Evolutionary conservation across 2,888 invertebrate genomes (phyloP).

Genomic region (Epistrophella euchroma): DNA sequence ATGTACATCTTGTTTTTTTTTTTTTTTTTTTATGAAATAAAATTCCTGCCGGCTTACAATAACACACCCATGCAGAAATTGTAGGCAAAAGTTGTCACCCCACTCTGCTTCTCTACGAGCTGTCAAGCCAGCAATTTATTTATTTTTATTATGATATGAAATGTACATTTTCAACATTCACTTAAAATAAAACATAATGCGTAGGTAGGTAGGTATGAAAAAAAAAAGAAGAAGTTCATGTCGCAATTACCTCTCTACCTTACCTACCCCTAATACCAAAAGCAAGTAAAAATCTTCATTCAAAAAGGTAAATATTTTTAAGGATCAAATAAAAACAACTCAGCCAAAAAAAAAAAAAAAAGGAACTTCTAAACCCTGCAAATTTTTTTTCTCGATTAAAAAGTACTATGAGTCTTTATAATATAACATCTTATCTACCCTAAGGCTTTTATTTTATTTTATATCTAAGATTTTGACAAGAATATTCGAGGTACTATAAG

Average conservation of each 20-base stretch:
- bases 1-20: too few relatives aligned
- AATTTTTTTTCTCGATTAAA: background rate
- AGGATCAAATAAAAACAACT: conserved; percentile 2
- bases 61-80: too few relatives aligned
- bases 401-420: background rate
- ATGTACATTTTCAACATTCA: conserved; percentile 1
- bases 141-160: background rate
- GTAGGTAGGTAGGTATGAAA: background rate
- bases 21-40: too few relatives aligned
- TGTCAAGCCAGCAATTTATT: too few relatives aligned
- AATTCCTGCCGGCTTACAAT: too few relatives aligned
- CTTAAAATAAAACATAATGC: too few relatives aligned
- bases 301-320: background rate
- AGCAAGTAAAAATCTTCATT: background rate
- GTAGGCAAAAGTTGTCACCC: too few relatives aligned
- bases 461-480: background rate
- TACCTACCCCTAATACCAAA: background rate
- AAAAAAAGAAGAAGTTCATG: background rate
- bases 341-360: background rate
- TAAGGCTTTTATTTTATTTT: background rate
- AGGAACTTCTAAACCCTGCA: background rate
- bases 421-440: conserved; percentile 3
- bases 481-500: background rate
- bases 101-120: too few relatives aligned
- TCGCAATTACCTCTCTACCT: background rate